These are phyloP conservation scores for Cyphomyrmex costatus DNA, from an alignment of 1,140 invertebrate species.

Conservation along the genomic window DNA sequence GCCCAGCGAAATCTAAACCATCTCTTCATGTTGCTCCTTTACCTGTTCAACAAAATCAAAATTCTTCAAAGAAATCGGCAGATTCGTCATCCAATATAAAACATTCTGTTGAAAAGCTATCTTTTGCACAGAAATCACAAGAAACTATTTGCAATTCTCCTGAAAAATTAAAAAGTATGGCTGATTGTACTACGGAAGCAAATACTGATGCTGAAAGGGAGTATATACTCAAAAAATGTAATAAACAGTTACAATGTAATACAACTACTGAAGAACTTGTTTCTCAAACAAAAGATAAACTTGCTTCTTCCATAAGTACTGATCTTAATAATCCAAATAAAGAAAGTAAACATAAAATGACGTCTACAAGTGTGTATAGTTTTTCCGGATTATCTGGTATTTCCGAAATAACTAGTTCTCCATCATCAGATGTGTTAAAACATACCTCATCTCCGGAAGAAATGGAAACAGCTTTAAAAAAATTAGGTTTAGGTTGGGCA, in stretches of 20 bases:
- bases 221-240: neutral
- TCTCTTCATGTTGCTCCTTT: constrained; percentile 73
- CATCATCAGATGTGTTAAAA: constrained; percentile 78
- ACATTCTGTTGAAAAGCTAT: neutral
- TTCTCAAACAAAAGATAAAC: constrained; percentile 26
- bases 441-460: constrained; percentile 86
- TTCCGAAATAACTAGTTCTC: constrained; percentile 81
- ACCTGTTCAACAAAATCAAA: constrained; percentile 33
- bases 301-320: constrained; percentile 15
- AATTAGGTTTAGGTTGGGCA: constrained; percentile 89
- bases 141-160: neutral
- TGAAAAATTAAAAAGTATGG: constrained; percentile 13
- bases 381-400: constrained; percentile 83
- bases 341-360: constrained; percentile 73
- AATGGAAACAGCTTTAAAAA: constrained; percentile 87
- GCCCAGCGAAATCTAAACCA: constrained; percentile 71
- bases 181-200: neutral
- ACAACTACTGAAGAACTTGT: constrained; percentile 34
- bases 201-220: constrained; percentile 24
- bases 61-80: neutral
- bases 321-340: constrained; percentile 29
- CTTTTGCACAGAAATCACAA: constrained; percentile 29
- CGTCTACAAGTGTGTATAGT: constrained; percentile 79
- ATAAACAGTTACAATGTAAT: constrained; percentile 66
- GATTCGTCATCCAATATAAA: constrained; percentile 15